phyloP scores from a whole-genome alignment of 2,888 invertebrate genomes.

The Merodon equestris region DNA sequence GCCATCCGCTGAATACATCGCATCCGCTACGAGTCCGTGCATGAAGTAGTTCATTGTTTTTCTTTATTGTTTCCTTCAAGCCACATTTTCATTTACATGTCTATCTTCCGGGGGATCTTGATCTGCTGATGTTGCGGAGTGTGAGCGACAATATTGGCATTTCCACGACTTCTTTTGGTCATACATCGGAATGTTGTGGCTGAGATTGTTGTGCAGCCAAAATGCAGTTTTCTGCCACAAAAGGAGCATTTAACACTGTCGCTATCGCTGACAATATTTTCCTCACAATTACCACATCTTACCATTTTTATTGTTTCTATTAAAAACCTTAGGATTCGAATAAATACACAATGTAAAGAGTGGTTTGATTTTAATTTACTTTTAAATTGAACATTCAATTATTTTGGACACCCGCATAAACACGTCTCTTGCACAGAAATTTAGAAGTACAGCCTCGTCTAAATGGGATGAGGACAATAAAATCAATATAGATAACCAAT shows the following conservation, averaged over 20 bases:
- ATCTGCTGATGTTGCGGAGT: not conserved
- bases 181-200: slow-evolving; percentile 7
- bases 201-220: slow-evolving; percentile 9
- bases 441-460: no score
- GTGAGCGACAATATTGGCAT: slow-evolving; percentile 17
- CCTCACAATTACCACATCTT: slow-evolving; percentile 21
- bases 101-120: slow-evolving; percentile 4
- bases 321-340: no score
- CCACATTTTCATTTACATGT: not conserved
- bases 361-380: no score
- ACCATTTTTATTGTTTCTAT: not conserved
- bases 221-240: slow-evolving; percentile 12
- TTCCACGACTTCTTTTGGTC: not conserved
- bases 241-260: slow-evolving; percentile 6
- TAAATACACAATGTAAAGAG: no score
- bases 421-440: no score
- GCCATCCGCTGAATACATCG: no score
- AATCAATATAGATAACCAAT: no score
- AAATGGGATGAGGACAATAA: no score
- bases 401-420: no score
- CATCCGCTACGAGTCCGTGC: no score
- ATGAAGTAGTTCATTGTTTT: slow-evolving; percentile 1
- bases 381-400: no score
- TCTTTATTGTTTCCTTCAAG: slow-evolving; percentile 1
- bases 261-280: not conserved